These are phyloP conservation scores for Rhegmatorhina hoffmannsi DNA, from an alignment of 2,113 vertebrate genomes.

Conservation along the genomic window DNA sequence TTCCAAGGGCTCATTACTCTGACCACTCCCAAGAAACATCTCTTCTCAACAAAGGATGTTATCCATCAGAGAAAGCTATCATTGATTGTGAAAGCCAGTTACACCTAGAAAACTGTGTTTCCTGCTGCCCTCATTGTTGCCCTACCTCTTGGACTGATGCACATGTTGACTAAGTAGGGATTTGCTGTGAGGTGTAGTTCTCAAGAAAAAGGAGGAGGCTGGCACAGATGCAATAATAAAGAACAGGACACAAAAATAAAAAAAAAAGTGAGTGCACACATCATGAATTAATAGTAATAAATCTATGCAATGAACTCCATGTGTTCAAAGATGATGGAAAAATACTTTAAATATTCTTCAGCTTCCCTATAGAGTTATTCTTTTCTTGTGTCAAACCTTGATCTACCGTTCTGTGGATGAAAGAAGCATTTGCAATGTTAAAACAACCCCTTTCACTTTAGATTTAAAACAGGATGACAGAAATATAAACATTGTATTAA, in stretches of 20 bases:
- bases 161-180: not conserved
- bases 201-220: not conserved
- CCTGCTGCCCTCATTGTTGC: not conserved
- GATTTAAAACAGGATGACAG: slow-evolving; percentile 38
- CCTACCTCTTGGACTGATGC: not conserved
- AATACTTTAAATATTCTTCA: slow-evolving; percentile 50
- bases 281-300: not conserved
- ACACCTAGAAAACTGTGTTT: not conserved
- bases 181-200: not conserved
- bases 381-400: slow-evolving; percentile 43
- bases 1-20: not conserved
- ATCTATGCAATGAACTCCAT: not conserved
- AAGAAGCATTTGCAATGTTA: slow-evolving; percentile 14
- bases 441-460: slow-evolving; percentile 21
- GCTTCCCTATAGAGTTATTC: not conserved
- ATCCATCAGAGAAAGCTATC: not conserved
- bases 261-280: not conserved
- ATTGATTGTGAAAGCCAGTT: not conserved
- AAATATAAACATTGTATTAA: slow-evolving; percentile 45
- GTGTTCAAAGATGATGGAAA: slow-evolving; percentile 60
- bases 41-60: not conserved
- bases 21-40: not conserved
- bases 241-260: not conserved
- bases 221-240: not conserved
- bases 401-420: slow-evolving; percentile 17